Evolutionary conservation across 2,888 invertebrate genomes (phyloP).

Genomic region (Tricholauxania praeusta): DNA sequence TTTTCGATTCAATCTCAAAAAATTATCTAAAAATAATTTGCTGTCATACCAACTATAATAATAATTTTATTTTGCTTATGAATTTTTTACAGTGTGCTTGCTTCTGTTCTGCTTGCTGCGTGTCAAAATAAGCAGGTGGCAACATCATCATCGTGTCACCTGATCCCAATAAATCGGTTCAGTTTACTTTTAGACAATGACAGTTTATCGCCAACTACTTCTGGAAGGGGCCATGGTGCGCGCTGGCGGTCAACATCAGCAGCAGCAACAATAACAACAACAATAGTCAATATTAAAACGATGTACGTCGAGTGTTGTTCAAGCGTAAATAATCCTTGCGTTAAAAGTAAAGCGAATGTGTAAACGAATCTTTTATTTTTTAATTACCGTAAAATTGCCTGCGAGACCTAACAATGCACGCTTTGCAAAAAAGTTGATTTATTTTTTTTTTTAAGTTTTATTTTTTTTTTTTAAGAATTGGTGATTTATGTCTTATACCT

Average conservation of each 20-base stretch:
- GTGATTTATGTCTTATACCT: slow-evolving; percentile 12
- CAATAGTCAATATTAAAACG: neutral
- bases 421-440: neutral
- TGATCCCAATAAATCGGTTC: slow-evolving; percentile 48
- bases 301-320: slow-evolving; percentile 1
- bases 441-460: neutral
- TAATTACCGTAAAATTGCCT: slow-evolving; percentile 36
- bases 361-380: slow-evolving; percentile 29
- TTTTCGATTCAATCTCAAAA: no score
- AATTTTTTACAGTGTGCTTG: neutral
- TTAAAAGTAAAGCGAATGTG: neutral
- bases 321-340: slow-evolving; percentile 24
- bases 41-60: no score
- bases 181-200: slow-evolving; percentile 39
- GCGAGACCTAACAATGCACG: neutral
- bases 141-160: slow-evolving; percentile 44
- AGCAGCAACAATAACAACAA: neutral
- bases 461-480: neutral
- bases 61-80: no score
- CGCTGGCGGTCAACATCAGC: neutral
- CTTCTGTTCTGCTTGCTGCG: slow-evolving; percentile 4
- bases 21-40: no score
- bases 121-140: slow-evolving; percentile 41
- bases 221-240: neutral
- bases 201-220: neutral